These are phyloP conservation scores for Megaleporinus macrocephalus DNA, from an alignment of 2,113 vertebrate species.

Conservation along the genomic window DNA sequence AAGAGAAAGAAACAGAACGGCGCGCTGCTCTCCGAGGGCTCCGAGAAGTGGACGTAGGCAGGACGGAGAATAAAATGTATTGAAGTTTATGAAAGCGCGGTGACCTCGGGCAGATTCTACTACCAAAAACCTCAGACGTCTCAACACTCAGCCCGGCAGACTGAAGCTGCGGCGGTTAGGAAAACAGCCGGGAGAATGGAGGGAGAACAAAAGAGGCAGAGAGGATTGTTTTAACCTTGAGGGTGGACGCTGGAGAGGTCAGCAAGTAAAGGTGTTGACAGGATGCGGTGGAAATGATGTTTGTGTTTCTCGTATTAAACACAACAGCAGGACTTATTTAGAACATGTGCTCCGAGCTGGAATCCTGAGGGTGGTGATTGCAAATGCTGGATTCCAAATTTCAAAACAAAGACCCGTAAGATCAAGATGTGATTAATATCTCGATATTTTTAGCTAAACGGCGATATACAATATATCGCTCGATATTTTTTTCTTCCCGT, in stretches of 20 bases:
- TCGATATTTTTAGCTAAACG: no score
- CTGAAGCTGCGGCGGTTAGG: not conserved
- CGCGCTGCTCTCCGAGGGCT: not conserved
- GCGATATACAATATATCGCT: no score
- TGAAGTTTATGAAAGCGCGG: not conserved
- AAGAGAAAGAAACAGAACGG: not conserved
- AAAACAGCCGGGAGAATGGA: not conserved
- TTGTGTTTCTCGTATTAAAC: not conserved
- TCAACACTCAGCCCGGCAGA: not conserved
- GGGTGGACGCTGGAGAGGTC: slow-evolving; percentile 48
- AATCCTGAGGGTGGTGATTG: no score
- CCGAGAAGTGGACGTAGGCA: slow-evolving; percentile 20
- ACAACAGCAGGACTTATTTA: not conserved
- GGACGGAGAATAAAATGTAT: slow-evolving; percentile 21
- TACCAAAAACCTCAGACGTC: not conserved
- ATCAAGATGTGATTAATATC: no score
- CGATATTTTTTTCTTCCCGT: no score
- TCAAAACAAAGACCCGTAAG: no score
- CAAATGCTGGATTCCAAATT: no score
- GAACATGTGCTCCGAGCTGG: no score
- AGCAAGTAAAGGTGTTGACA: slow-evolving; percentile 55
- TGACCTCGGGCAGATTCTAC: not conserved
- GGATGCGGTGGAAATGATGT: slow-evolving; percentile 28
- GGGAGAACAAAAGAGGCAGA: slow-evolving; percentile 16
- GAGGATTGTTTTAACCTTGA: slow-evolving; percentile 38